phyloP scores from a whole-genome alignment of 2,888 invertebrate genomes.

The Cephalotes varians region DNA sequence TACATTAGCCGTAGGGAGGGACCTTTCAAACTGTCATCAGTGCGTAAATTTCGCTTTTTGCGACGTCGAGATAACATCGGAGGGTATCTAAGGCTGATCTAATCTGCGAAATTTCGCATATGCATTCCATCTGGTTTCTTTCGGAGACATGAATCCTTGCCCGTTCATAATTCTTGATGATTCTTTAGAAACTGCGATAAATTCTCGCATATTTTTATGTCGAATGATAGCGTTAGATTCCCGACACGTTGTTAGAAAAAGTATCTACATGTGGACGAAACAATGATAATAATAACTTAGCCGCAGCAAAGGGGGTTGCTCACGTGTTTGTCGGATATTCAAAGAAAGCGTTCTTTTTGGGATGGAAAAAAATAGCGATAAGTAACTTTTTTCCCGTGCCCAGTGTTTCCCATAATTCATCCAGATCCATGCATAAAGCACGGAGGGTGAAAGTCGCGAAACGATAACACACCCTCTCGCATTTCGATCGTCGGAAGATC shows the following conservation, averaged over 20 bases:
- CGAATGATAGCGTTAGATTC: not conserved
- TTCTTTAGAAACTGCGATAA: not conserved
- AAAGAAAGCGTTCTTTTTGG: not conserved
- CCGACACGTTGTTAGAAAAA: not conserved
- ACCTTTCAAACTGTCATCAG: constrained; percentile 83
- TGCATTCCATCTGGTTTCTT: not conserved
- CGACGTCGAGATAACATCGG: constrained; percentile 26
- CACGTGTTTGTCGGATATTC: not conserved
- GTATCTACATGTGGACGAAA: not conserved
- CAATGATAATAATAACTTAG: not conserved
- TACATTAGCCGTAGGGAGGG: constrained; percentile 79
- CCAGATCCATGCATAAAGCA: constrained; percentile 35
- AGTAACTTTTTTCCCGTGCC: not conserved
- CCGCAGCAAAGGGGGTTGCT: not conserved
- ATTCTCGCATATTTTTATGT: not conserved
- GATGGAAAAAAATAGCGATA: not conserved
- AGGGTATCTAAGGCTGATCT: constrained; percentile 7
- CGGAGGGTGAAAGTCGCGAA: constrained; percentile 43
- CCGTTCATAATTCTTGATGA: not conserved
- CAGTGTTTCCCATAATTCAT: constrained; percentile 5
- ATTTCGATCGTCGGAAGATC: constrained; percentile 55
- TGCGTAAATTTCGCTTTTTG: constrained; percentile 70
- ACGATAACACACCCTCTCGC: constrained; percentile 66
- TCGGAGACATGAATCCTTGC: not conserved
- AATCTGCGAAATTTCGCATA: constrained; percentile 31